Percentiles rank a stretch among this genome's conserved stretches.
phyloP scores from a whole-genome alignment of 2,888 invertebrate genomes.

The Rhimphoctona megacephalus region DNA sequence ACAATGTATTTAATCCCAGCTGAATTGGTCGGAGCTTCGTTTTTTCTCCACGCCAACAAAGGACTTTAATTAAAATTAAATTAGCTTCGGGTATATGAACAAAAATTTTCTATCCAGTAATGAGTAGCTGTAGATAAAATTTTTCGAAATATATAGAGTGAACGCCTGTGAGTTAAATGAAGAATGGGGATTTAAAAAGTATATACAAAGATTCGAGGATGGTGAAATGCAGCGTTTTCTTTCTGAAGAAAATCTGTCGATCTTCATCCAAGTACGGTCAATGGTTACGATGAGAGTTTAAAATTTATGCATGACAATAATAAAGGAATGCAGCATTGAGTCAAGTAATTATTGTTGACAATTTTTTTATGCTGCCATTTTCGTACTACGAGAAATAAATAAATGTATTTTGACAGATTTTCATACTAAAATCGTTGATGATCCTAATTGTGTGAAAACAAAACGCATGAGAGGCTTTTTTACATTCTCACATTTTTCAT shows the following conservation, averaged over 20 bases:
- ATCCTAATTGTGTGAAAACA: not conserved
- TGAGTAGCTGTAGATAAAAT: not conserved
- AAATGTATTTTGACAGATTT: not conserved
- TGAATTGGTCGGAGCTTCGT: constrained; percentile 46
- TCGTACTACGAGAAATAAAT: not conserved
- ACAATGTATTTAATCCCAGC: constrained; percentile 48
- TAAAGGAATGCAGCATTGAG: not conserved
- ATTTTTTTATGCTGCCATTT: not conserved
- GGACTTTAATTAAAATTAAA: constrained; percentile 50
- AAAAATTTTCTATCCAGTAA: constrained; percentile 10
- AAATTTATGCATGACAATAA: constrained; percentile 25
- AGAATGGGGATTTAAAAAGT: constrained; percentile 16
- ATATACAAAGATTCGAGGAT: constrained; percentile 18
- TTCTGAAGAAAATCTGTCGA: constrained; percentile 15
- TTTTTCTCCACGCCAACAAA: constrained; percentile 48
- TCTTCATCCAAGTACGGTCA: constrained; percentile 21
- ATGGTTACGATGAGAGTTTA: constrained; percentile 14
- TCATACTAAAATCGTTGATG: not conserved
- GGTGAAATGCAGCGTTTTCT: constrained; percentile 18
- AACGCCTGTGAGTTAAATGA: not conserved
- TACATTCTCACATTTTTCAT: constrained; percentile 8
- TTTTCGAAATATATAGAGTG: constrained; percentile 15
- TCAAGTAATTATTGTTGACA: not conserved
- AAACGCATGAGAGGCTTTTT: not conserved
- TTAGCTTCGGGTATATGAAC: constrained; percentile 37